Evolutionary conservation across 2,888 invertebrate species (phyloP).

Genomic region (Tetheella fluctuosa): DNA sequence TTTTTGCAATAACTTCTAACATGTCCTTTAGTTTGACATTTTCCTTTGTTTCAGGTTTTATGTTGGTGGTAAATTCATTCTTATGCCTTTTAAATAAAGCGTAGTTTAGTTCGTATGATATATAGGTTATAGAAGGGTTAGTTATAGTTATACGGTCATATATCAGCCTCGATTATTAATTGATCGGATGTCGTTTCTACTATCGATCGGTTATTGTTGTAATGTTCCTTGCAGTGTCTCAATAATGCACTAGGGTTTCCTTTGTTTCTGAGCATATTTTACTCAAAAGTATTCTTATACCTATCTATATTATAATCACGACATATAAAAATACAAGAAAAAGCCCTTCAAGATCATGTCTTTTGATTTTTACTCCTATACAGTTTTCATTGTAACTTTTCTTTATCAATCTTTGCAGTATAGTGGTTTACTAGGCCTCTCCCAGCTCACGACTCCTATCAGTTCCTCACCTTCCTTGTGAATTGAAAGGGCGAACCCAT

Average conservation of each 20-base stretch:
- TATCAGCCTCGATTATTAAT: constrained; percentile 8
- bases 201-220: constrained; percentile 17
- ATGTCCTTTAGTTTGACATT: not conserved
- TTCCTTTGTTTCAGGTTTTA: constrained; percentile 1
- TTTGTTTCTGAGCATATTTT: not conserved
- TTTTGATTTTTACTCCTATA: too few relatives aligned
- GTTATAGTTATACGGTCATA: not conserved
- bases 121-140: not conserved
- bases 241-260: not conserved
- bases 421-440: too few relatives aligned
- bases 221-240: not conserved
- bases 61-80: not conserved
- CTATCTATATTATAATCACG: too few relatives aligned
- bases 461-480: too few relatives aligned
- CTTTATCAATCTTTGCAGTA: too few relatives aligned
- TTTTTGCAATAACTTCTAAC: constrained; percentile 10
- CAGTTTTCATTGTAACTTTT: too few relatives aligned
- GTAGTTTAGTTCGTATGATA: not conserved
- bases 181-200: constrained; percentile 4
- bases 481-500: too few relatives aligned
- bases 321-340: too few relatives aligned
- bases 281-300: too few relatives aligned
- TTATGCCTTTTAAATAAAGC: not conserved
- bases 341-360: too few relatives aligned
- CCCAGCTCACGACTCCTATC: too few relatives aligned